A percentile compares a stretch with the other conserved stretches of the same genome.
Conservation (phyloP, 2,888 invertebrate species). For the Latheticus oryzae region DNA sequence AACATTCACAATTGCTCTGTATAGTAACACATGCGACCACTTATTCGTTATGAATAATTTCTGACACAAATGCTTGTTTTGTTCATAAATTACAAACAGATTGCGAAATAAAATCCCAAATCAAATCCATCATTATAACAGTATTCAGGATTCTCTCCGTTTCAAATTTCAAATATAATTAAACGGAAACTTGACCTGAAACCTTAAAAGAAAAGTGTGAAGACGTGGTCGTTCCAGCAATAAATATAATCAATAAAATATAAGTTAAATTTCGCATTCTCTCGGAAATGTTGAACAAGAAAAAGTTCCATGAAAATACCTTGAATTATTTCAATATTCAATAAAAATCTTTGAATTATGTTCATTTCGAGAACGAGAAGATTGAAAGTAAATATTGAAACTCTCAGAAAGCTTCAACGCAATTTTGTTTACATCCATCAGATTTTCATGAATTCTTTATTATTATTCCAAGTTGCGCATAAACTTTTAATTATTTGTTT, state of each 20-base stretch:
- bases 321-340: constrained; percentile 35
- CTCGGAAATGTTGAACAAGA: constrained; percentile 17
- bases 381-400: constrained; percentile 43
- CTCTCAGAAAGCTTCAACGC: constrained; percentile 24
- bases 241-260: neutral
- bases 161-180: constrained; percentile 10
- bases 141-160: no score
- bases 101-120: constrained; percentile 20
- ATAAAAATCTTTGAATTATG: constrained; percentile 40
- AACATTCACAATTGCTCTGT: constrained; percentile 44
- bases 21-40: constrained; percentile 26
- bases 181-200: constrained; percentile 18
- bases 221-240: neutral
- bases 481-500: constrained; percentile 37
- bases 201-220: constrained; percentile 5
- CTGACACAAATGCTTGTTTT: constrained; percentile 28
- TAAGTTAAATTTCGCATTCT: neutral
- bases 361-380: constrained; percentile 39
- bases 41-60: constrained; percentile 28
- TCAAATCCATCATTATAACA: no score
- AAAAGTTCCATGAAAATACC: constrained; percentile 24
- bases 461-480: constrained; percentile 32
- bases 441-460: constrained; percentile 39
- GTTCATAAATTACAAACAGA: constrained; percentile 28
- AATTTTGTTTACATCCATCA: constrained; percentile 43